Conservation (phyloP, 2,797 vertebrate species). For the Chaenodraco wilsoni region DNA sequence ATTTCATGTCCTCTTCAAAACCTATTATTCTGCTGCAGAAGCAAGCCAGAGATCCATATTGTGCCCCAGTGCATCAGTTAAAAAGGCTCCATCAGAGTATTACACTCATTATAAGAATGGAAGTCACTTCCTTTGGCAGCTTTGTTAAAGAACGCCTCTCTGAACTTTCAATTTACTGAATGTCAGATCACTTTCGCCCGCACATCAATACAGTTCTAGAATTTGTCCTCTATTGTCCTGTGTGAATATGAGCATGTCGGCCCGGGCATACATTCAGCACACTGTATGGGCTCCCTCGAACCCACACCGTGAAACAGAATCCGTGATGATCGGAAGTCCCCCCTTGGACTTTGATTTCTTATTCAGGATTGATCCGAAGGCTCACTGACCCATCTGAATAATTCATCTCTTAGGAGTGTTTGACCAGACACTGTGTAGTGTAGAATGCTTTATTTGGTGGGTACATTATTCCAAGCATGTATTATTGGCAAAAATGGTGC, state of each 20-base stretch:
- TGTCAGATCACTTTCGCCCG: slow-evolving; percentile 46
- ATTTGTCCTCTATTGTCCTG: slow-evolving; percentile 55
- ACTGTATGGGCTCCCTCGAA: slow-evolving; percentile 36
- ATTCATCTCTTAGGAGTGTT: slow-evolving; percentile 48
- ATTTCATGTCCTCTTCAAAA: slow-evolving; percentile 40
- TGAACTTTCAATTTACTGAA: slow-evolving; percentile 65
- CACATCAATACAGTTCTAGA: slow-evolving; percentile 50
- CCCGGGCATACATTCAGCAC: slow-evolving; percentile 1
- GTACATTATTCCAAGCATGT: neutral
- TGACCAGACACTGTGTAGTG: slow-evolving; percentile 8
- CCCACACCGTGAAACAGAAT: slow-evolving; percentile 60
- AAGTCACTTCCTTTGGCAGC: slow-evolving; percentile 63
- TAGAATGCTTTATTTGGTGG: slow-evolving; percentile 35
- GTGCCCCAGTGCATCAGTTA: slow-evolving; percentile 51
- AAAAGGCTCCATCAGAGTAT: slow-evolving; percentile 58
- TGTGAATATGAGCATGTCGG: slow-evolving; percentile 27
- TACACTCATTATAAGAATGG: slow-evolving; percentile 50
- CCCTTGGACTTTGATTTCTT: slow-evolving; percentile 64
- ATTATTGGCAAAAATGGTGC: neutral
- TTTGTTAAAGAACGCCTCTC: slow-evolving; percentile 55
- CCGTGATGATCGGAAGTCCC: slow-evolving; percentile 51
- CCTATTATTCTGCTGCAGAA: slow-evolving; percentile 32
- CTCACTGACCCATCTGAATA: slow-evolving; percentile 60
- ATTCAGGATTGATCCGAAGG: slow-evolving; percentile 60
- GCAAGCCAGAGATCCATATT: slow-evolving; percentile 35